Conservation (phyloP, 2,113 vertebrate genomes). For the Rousettus leschenaultii region DNA sequence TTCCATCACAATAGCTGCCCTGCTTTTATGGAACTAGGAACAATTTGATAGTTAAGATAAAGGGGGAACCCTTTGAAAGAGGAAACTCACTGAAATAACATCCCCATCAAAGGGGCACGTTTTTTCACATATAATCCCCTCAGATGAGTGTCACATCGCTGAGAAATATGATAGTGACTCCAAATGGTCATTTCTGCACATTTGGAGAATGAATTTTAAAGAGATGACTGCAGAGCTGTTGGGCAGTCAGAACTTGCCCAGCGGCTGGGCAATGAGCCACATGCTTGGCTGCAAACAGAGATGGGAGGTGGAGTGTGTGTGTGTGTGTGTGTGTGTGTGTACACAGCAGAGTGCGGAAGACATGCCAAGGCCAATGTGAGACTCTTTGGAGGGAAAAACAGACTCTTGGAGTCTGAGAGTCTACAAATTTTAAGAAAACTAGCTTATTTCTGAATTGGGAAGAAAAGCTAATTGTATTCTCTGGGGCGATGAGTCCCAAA, state of each 20-base stretch:
- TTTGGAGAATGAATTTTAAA: slow-evolving; percentile 53
- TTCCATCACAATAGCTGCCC: slow-evolving; percentile 56
- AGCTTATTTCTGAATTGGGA: neutral
- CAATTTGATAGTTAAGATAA: slow-evolving; percentile 32
- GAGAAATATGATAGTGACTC: slow-evolving; percentile 57
- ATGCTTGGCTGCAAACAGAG: neutral
- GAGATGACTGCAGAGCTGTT: neutral
- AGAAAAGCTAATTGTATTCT: neutral
- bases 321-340: neutral
- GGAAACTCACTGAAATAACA: slow-evolving; percentile 60
- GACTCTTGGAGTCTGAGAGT: neutral
- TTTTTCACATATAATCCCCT: neutral
- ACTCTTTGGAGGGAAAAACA: neutral
- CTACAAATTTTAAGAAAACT: neutral
- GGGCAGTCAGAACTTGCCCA: slow-evolving; percentile 15
- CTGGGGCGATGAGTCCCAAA: neutral
- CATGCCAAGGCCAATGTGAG: neutral
- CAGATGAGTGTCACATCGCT: neutral
- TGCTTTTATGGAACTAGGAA: slow-evolving; percentile 55
- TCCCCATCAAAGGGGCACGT: slow-evolving; percentile 25
- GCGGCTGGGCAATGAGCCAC: neutral
- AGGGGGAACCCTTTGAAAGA: slow-evolving; percentile 61
- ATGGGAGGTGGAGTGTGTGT: neutral
- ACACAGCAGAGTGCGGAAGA: neutral
- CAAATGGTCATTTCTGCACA: slow-evolving; percentile 54